phyloP scores from a whole-genome alignment of 2,888 invertebrate genomes.

The Tetropium fuscum region DNA sequence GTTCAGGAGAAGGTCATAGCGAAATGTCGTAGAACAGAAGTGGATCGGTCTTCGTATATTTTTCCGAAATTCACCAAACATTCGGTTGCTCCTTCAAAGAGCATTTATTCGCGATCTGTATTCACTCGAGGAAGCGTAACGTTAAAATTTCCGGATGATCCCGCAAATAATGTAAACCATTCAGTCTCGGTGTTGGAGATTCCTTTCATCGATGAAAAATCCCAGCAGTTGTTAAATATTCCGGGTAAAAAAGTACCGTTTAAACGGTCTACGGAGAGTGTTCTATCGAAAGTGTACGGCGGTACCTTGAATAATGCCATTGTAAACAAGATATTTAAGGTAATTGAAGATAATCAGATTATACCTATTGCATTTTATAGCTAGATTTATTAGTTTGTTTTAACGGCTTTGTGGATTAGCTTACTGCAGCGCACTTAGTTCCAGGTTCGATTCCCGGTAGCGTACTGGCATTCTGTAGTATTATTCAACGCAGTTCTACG shows the following conservation, averaged over 20 bases:
- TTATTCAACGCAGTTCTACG: too few relatives aligned
- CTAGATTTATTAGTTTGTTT: too few relatives aligned
- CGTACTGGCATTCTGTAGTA: too few relatives aligned
- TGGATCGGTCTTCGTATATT: constrained; percentile 27
- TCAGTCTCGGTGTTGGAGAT: constrained; percentile 8
- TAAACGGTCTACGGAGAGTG: constrained; percentile 11
- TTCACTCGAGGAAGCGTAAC: constrained; percentile 24
- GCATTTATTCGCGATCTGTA: constrained; percentile 39
- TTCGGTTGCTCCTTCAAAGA: constrained; percentile 47
- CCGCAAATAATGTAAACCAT: constrained; percentile 12
- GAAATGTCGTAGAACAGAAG: constrained; percentile 24
- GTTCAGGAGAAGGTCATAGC: constrained; percentile 26
- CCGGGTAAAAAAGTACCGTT: background rate
- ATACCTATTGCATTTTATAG: too few relatives aligned
- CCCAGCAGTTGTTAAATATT: background rate
- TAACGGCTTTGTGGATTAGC: too few relatives aligned
- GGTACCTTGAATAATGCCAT: constrained; percentile 13
- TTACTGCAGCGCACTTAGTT: too few relatives aligned
- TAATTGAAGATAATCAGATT: too few relatives aligned
- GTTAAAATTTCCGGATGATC: constrained; percentile 19
- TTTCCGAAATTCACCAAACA: constrained; percentile 44
- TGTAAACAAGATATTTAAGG: constrained; percentile 20
- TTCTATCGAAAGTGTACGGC: constrained; percentile 22
- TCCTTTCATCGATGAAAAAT: constrained; percentile 13
- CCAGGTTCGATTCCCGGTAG: too few relatives aligned